These are phyloP conservation scores for Torymus tubicola DNA, from an alignment of 2,888 invertebrate species.

Conservation along the genomic window DNA sequence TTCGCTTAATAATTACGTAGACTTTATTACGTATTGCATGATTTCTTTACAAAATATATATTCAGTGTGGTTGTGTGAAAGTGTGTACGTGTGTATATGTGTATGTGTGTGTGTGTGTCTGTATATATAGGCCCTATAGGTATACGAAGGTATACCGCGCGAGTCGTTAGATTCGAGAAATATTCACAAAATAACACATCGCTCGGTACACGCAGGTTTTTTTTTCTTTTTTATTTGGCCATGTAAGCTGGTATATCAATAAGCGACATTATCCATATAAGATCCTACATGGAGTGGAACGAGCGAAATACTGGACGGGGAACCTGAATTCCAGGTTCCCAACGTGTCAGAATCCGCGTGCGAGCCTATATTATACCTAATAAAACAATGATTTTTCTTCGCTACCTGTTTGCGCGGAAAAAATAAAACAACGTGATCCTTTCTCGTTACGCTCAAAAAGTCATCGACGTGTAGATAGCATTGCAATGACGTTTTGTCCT, in stretches of 20 bases:
- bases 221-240: background rate
- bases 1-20: slow-evolving; percentile 50
- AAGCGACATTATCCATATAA: slow-evolving; percentile 25
- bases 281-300: slow-evolving; percentile 25
- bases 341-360: background rate
- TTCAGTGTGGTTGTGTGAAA: slow-evolving; percentile 10
- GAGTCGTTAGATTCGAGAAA: background rate
- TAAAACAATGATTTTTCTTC: slow-evolving; percentile 37
- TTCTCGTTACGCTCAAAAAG: background rate
- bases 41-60: slow-evolving; percentile 46
- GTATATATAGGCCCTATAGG: background rate
- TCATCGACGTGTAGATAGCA: background rate
- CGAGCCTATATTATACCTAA: slow-evolving; percentile 35
- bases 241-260: slow-evolving; percentile 41
- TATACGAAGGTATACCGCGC: background rate
- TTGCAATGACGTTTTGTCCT: slow-evolving; percentile 15
- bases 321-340: too few species aligned
- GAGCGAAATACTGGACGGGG: background rate
- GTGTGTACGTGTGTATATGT: too few species aligned
- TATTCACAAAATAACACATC: slow-evolving; percentile 12
- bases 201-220: slow-evolving; percentile 6
- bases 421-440: too few species aligned
- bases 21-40: slow-evolving; percentile 55
- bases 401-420: background rate
- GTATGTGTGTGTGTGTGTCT: background rate